Evolutionary conservation across 2,797 vertebrate species (phyloP).

Genomic region (Sciurus vulgaris): DNA sequence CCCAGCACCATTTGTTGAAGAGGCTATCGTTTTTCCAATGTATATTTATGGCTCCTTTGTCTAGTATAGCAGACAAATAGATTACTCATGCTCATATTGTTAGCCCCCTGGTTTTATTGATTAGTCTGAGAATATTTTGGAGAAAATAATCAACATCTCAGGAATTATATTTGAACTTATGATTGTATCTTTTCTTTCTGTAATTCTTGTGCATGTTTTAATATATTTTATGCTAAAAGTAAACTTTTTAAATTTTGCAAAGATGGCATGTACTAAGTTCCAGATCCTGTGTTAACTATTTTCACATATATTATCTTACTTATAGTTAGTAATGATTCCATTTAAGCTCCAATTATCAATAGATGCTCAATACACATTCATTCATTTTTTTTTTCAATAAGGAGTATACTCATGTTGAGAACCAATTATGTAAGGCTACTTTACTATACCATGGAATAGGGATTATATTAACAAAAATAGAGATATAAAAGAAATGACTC

Average conservation of each 20-base stretch:
- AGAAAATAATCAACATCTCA: constrained; percentile 4
- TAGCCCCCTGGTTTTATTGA: not conserved
- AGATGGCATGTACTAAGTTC: not conserved
- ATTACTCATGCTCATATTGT: not conserved
- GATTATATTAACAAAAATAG: constrained; percentile 48
- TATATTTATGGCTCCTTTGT: no score
- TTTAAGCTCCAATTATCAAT: constrained; percentile 15
- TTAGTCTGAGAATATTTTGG: constrained; percentile 42
- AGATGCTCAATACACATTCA: not conserved
- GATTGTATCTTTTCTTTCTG: not conserved
- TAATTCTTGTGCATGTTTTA: not conserved
- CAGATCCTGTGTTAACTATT: not conserved
- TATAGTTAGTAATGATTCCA: not conserved
- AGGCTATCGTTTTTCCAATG: no score
- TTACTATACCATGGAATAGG: not conserved
- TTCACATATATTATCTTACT: constrained; percentile 33
- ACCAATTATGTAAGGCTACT: not conserved
- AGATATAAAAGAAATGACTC: constrained; percentile 25
- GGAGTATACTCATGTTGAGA: not conserved
- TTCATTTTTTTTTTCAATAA: constrained; percentile 23
- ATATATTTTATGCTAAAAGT: constrained; percentile 40
- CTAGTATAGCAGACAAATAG: not conserved
- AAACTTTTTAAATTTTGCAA: not conserved
- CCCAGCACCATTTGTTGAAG: no score
- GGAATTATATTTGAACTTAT: constrained; percentile 59